A percentile compares a stretch with the other conserved stretches of the same genome.
These are phyloP conservation scores for Procavia capensis DNA, from an alignment of 2,113 vertebrate species.

Conservation along the genomic window DNA sequence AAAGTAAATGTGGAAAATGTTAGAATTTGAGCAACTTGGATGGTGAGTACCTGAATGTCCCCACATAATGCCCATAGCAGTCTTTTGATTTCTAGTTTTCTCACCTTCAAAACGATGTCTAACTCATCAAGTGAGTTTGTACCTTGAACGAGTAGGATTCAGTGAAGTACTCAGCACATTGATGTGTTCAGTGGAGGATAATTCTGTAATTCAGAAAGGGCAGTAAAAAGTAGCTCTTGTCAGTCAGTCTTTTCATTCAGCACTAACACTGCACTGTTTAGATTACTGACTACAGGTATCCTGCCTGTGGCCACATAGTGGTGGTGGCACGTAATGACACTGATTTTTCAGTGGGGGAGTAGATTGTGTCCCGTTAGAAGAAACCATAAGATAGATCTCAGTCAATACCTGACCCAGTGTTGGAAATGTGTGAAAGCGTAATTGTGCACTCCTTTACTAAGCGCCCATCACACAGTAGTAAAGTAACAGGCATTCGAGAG, in stretches of 20 bases:
- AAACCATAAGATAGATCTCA: not conserved
- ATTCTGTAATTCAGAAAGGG: conserved; percentile 27
- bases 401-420: not conserved
- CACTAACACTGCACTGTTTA: not conserved
- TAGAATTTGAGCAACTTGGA: not conserved
- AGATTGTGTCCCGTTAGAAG: not conserved
- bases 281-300: not conserved
- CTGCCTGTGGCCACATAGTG: not conserved
- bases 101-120: conserved; percentile 6
- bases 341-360: not conserved
- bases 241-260: not conserved
- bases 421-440: not conserved
- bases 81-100: not conserved
- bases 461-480: not conserved
- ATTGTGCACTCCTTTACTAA: not conserved
- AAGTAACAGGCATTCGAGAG: not conserved
- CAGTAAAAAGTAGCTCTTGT: not conserved
- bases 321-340: not conserved
- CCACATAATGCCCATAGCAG: not conserved
- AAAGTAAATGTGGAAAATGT: not conserved
- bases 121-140: not conserved
- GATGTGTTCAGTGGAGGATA: not conserved
- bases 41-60: not conserved
- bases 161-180: not conserved
- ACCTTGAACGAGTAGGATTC: not conserved